Conservation (phyloP, 2,888 invertebrate species). For the Andrena bucephala region DNA sequence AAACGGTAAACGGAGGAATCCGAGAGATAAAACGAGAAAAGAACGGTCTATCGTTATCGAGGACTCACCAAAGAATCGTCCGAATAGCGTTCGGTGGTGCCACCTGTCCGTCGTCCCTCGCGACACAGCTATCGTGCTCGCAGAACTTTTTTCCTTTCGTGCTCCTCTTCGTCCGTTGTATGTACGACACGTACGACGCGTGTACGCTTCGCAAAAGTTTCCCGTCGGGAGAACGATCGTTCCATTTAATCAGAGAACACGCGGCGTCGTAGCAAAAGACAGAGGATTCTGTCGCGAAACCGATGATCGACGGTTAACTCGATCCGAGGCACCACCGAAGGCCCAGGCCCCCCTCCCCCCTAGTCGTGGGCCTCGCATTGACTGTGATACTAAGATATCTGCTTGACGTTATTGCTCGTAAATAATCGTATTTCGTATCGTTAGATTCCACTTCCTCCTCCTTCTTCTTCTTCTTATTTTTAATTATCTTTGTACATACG, state of each 20-base stretch:
- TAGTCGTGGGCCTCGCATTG: constrained; percentile 64
- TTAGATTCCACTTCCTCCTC: constrained; percentile 5
- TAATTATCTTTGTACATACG: constrained; percentile 26
- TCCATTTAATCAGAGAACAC: neutral
- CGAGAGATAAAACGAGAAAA: constrained; percentile 4
- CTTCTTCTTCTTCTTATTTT: constrained; percentile 17
- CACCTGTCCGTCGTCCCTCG: constrained; percentile 24
- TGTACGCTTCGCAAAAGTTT: neutral
- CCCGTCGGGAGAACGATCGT: neutral
- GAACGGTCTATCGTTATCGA: constrained; percentile 53
- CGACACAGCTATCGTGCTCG: neutral
- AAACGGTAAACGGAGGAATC: constrained; percentile 1
- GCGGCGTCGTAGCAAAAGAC: neutral
- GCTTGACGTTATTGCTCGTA: constrained; percentile 68
- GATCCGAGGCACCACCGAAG: constrained; percentile 58
- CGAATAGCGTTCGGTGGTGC: constrained; percentile 63
- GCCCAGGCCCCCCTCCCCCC: constrained; percentile 29
- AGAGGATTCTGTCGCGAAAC: neutral
- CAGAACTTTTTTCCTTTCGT: neutral
- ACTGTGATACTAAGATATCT: constrained; percentile 76
- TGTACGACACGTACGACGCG: too few relatives aligned
- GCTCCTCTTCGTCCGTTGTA: neutral
- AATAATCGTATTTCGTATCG: constrained; percentile 63
- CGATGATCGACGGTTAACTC: constrained; percentile 15
- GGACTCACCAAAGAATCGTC: constrained; percentile 76